Evolutionary conservation across 2,888 invertebrate species (phyloP).

Genomic region (Plebejus melissa): DNA sequence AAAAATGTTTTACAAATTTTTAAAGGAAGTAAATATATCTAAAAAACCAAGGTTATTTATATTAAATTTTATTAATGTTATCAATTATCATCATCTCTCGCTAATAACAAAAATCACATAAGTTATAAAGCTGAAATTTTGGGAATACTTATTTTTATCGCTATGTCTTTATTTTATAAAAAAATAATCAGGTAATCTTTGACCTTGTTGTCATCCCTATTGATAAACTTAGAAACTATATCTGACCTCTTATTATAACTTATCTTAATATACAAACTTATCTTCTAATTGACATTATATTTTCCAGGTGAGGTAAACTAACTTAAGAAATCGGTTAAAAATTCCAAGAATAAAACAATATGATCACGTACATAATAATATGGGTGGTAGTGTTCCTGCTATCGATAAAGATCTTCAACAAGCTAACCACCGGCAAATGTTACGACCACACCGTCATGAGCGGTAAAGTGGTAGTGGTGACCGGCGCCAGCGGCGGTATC

Average conservation of each 20-base stretch:
- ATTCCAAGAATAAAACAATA: not conserved
- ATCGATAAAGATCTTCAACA: conserved; percentile 59
- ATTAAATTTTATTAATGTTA: too few relatives aligned
- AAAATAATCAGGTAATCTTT: too few relatives aligned
- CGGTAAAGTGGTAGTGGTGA: conserved; percentile 85
- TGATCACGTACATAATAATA: conserved; percentile 36
- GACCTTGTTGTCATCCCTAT: too few relatives aligned
- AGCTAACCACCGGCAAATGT: conserved; percentile 59
- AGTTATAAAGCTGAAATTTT: too few relatives aligned
- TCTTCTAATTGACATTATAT: not conserved
- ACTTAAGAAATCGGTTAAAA: not conserved
- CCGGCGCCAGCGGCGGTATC: conserved; percentile 91
- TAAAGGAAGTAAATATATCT: not conserved
- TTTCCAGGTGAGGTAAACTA: not conserved
- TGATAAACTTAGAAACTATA: not conserved
- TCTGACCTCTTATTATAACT: not conserved
- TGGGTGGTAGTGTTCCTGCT: conserved; percentile 51
- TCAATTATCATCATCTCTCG: too few relatives aligned
- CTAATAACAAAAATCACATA: too few relatives aligned
- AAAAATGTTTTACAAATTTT: not conserved
- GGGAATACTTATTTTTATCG: too few relatives aligned
- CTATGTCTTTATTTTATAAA: too few relatives aligned
- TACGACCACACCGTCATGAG: conserved; percentile 61
- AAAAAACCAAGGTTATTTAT: not conserved
- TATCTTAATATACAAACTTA: too few relatives aligned